A percentile compares a stretch with the other conserved stretches of the same genome.
These are phyloP conservation scores for Apis florea DNA, from an alignment of 1,140 invertebrate genomes.

Conservation along the genomic window DNA sequence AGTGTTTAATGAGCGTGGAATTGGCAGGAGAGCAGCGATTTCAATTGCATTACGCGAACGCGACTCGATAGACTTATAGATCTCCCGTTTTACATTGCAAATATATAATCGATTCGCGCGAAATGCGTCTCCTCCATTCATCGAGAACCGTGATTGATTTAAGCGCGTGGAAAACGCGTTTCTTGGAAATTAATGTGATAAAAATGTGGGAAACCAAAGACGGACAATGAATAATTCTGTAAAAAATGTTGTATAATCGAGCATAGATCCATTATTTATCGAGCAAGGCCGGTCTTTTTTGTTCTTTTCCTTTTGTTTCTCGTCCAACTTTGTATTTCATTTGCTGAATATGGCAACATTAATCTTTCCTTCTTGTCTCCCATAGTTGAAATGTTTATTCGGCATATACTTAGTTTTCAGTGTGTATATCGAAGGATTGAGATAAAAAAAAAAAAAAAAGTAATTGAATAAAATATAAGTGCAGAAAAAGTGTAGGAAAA, in stretches of 20 bases:
- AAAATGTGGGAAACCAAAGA: neutral
- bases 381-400: too few species aligned
- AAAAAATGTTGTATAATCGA: neutral
- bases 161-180: neutral
- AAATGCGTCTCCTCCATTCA: neutral
- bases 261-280: neutral
- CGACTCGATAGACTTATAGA: neutral
- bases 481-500: too few species aligned
- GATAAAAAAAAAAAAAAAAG: too few species aligned
- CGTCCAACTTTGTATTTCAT: neutral
- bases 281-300: neutral
- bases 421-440: too few species aligned
- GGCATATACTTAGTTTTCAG: too few species aligned
- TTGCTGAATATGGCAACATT: neutral
- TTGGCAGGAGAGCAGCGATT: neutral
- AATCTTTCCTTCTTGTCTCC: neutral
- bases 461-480: too few species aligned
- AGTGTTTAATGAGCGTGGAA: neutral
- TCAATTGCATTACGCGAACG: slow-evolving; percentile 10
- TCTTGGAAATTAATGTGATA: neutral
- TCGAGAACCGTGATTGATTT: neutral
- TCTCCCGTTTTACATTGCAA: slow-evolving; percentile 13
- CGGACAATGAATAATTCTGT: neutral
- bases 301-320: neutral
- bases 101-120: neutral